Percentiles rank a stretch among this genome's conserved stretches.
Conservation (phyloP, 2,888 invertebrate genomes). For the Lathronympha strigana region DNA sequence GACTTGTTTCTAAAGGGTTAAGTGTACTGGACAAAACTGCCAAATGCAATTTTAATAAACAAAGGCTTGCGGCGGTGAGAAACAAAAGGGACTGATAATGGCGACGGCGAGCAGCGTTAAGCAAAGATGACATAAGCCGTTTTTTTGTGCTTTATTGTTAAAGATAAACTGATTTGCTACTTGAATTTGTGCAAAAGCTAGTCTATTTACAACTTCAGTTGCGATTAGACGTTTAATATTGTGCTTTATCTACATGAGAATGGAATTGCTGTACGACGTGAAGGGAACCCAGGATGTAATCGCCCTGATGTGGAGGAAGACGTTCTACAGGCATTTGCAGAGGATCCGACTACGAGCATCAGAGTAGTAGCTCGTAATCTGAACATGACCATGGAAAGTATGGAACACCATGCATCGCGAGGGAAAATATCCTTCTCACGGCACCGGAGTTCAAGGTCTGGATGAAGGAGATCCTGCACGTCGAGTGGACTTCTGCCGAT, state of each 20-base stretch:
- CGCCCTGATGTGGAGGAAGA: slow-evolving; percentile 5
- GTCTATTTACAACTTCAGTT: no score
- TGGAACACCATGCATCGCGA: slow-evolving; percentile 17
- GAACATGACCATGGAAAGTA: slow-evolving; percentile 29
- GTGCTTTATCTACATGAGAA: neutral
- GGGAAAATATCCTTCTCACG: slow-evolving; percentile 33
- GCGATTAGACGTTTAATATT: no score
- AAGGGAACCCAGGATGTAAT: slow-evolving; percentile 2
- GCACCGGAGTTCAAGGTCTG: slow-evolving; percentile 19
- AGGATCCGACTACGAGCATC: slow-evolving; percentile 28
- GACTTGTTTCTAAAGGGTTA: no score
- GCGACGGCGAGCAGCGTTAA: neutral
- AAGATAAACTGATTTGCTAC: no score
- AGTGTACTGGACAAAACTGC: no score
- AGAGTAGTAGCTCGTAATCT: slow-evolving; percentile 30
- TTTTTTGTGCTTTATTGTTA: no score
- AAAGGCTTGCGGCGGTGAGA: no score
- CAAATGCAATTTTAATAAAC: no score
- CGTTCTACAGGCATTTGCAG: slow-evolving; percentile 16
- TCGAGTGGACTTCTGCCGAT: no score
- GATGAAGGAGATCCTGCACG: slow-evolving; percentile 3
- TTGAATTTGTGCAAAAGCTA: no score
- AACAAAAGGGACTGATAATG: no score
- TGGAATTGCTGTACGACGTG: neutral
- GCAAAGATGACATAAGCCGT: no score